phyloP scores from a whole-genome alignment of 2,888 invertebrate species.

The Lingula anatina region DNA sequence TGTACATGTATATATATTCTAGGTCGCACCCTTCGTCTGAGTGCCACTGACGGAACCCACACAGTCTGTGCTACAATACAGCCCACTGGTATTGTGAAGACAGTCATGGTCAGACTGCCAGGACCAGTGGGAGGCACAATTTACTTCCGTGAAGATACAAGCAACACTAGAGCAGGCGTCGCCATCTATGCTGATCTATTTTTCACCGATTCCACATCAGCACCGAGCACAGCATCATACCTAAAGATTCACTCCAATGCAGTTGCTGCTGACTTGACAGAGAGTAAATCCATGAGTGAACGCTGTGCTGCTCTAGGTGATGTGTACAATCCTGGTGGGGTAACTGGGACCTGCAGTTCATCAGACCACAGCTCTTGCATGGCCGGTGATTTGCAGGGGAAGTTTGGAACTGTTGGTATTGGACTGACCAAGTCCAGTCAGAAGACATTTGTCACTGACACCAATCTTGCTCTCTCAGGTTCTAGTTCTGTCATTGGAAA shows the following conservation, averaged over 20 bases:
- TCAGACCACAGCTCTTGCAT: constrained; percentile 14
- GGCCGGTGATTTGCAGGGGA: constrained; percentile 24
- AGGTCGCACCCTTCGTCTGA: no score
- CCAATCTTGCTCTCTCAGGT: constrained; percentile 71
- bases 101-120: constrained; percentile 20
- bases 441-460: constrained; percentile 65
- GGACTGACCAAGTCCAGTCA: constrained; percentile 68
- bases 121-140: constrained; percentile 19
- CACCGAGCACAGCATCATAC: constrained; percentile 1
- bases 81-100: constrained; percentile 14
- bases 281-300: constrained; percentile 9
- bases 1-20: no score
- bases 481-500: constrained; percentile 69
- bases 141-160: constrained; percentile 20
- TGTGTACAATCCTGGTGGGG: constrained; percentile 14
- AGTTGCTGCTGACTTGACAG: constrained; percentile 6
- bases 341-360: constrained; percentile 10
- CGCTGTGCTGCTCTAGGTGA: not conserved
- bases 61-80: constrained; percentile 25
- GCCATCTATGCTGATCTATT: constrained; percentile 19
- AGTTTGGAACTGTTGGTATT: constrained; percentile 20
- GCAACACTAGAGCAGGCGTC: constrained; percentile 11
- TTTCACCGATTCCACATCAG: constrained; percentile 8
- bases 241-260: constrained; percentile 14
- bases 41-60: no score